Conservation (phyloP, 37 sponge, comb jelly and placozoan genomes). For the Beroe ovata region DNA sequence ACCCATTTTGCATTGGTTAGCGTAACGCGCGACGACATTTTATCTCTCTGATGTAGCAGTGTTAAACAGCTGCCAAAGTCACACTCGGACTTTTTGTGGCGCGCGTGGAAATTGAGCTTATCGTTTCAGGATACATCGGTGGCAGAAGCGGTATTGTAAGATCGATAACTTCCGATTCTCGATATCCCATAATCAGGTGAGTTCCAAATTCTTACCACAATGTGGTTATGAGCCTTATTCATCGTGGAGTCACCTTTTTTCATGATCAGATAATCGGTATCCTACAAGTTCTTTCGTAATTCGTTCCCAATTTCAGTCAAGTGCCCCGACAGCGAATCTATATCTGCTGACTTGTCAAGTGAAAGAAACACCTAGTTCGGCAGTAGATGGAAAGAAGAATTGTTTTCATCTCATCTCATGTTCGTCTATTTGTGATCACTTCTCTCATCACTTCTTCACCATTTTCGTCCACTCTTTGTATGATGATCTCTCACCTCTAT, state of each 20-base stretch:
- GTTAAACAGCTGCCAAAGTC: background rate
- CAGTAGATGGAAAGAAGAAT: conserved; percentile 51
- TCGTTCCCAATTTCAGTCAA: background rate
- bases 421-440: too few relatives aligned
- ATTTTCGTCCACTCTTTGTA: too few relatives aligned
- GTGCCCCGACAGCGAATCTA: conserved; percentile 27
- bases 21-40: conserved; percentile 62
- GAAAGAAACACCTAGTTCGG: conserved; percentile 43
- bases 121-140: conserved; percentile 23
- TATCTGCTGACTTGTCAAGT: conserved; percentile 61
- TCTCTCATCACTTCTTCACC: too few relatives aligned
- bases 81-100: background rate
- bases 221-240: too few relatives aligned
- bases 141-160: conserved; percentile 45
- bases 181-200: conserved; percentile 45
- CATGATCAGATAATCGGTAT: too few relatives aligned
- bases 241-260: too few relatives aligned
- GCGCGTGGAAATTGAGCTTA: background rate
- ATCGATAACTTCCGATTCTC: conserved; percentile 48
- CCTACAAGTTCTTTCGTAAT: too few relatives aligned
- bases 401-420: conserved; percentile 55
- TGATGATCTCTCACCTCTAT: background rate
- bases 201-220: too few relatives aligned
- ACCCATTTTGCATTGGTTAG: background rate
- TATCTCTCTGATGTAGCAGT: background rate